phyloP scores from a whole-genome alignment of 2,797 vertebrate genomes.

The Micromesistius poutassou region DNA sequence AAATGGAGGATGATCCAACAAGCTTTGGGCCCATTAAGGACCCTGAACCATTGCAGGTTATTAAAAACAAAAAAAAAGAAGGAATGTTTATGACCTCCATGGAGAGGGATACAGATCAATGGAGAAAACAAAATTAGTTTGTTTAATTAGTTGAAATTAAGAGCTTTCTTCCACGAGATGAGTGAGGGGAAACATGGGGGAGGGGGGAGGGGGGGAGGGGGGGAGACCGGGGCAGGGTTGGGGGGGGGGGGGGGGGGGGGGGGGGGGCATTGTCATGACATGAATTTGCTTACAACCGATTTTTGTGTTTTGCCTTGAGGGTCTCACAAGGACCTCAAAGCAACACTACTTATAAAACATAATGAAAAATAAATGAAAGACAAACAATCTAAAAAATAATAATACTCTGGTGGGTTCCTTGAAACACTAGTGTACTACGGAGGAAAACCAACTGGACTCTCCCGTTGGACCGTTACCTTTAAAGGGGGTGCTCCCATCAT shows the following conservation, averaged over 20 bases:
- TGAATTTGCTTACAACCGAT: neutral
- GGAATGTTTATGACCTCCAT: slow-evolving; percentile 69
- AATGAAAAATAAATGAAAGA: neutral
- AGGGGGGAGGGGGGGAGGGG: no score
- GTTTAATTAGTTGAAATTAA: slow-evolving; percentile 81
- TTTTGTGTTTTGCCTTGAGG: slow-evolving; percentile 53
- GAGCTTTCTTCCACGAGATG: slow-evolving; percentile 67
- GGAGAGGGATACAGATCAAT: slow-evolving; percentile 47
- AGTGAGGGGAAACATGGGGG: neutral
- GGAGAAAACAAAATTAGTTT: slow-evolving; percentile 74
- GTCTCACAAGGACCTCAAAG: slow-evolving; percentile 68
- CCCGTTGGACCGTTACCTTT: neutral
- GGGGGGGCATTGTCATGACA: neutral
- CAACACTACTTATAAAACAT: slow-evolving; percentile 79
- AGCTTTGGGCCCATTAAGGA: slow-evolving; percentile 77
- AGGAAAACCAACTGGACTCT: neutral
- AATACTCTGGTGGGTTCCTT: neutral
- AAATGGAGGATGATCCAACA: slow-evolving; percentile 82
- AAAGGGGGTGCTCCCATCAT: neutral
- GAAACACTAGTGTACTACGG: neutral
- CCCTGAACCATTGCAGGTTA: slow-evolving; percentile 72
- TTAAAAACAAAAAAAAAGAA: slow-evolving; percentile 66
- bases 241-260: no score
- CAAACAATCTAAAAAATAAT: neutral
- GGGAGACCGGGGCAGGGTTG: no score